These are phyloP conservation scores for Goniozus legneri DNA, from an alignment of 1,140 invertebrate species.

Conservation along the genomic window DNA sequence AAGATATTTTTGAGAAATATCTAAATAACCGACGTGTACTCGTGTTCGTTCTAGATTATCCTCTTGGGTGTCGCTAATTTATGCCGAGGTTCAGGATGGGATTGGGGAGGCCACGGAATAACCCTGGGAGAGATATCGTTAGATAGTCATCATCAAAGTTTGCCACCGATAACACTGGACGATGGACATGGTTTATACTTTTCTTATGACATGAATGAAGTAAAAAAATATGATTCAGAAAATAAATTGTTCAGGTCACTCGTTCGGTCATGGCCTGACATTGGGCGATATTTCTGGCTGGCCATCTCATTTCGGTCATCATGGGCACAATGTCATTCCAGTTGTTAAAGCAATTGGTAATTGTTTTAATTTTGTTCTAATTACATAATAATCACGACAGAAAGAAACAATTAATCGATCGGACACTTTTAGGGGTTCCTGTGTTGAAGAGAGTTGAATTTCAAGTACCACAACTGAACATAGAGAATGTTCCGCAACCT, in stretches of 20 bases:
- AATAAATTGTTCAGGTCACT: not conserved
- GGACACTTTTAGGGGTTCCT: conserved; percentile 44
- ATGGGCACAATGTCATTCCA: conserved; percentile 52
- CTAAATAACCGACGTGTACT: no score
- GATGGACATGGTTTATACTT: not conserved
- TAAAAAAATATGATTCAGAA: no score
- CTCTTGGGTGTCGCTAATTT: conserved; percentile 15
- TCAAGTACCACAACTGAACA: conserved; percentile 63
- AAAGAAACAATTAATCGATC: not conserved
- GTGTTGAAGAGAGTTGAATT: conserved; percentile 64
- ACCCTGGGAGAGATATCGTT: conserved; percentile 34
- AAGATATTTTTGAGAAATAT: no score
- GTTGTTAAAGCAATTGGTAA: conserved; percentile 63
- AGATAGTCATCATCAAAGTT: conserved; percentile 2
- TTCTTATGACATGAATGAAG: no score
- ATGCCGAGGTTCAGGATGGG: conserved; percentile 19
- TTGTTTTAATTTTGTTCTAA: not conserved
- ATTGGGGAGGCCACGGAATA: conserved; percentile 17
- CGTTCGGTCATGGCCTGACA: conserved; percentile 2
- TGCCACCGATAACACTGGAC: not conserved
- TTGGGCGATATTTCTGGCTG: no score
- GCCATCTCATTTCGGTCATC: conserved; percentile 10
- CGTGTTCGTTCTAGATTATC: no score
- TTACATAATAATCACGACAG: not conserved
- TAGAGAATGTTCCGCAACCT: conserved; percentile 54